Evolutionary conservation across 37 sponge, comb jelly and placozoan genomes (phyloP).

Genomic region (Spongilla lacustris): DNA sequence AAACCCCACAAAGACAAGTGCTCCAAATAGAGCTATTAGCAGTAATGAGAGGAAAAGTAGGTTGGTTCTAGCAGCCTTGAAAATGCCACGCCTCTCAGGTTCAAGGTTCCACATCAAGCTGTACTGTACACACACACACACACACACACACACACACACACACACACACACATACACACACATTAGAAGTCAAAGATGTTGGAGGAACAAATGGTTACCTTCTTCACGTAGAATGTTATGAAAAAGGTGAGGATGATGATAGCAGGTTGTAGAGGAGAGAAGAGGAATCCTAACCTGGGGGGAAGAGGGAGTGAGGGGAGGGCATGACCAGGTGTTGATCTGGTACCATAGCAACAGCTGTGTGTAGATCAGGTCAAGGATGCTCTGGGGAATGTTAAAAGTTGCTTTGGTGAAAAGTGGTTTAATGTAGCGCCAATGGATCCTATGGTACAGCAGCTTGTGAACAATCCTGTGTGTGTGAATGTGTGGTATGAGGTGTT

Average conservation of each 20-base stretch:
- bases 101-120: conserved; percentile 72
- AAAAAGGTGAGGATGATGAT: conserved; percentile 70
- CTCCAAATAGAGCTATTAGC: conserved; percentile 52
- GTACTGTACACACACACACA: conserved; percentile 39
- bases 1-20: conserved; percentile 66
- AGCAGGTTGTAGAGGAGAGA: conserved; percentile 78
- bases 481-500: too few relatives aligned
- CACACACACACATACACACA: too few relatives aligned
- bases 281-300: conserved; percentile 86
- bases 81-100: conserved; percentile 53
- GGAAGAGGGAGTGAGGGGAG: background rate
- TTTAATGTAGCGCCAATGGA: background rate
- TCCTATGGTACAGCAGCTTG: background rate
- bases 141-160: too few relatives aligned
- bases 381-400: conserved; percentile 90
- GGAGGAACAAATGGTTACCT: conserved; percentile 52
- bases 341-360: conserved; percentile 88
- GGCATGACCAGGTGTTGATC: background rate
- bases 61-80: conserved; percentile 74
- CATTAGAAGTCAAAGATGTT: background rate
- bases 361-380: conserved; percentile 92
- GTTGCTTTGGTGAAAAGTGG: conserved; percentile 34
- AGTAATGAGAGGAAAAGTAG: conserved; percentile 76
- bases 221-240: conserved; percentile 85
- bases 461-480: background rate